Percentiles rank a stretch among this genome's conserved stretches.
phyloP scores from a whole-genome alignment of 2,797 vertebrate genomes.

The Megalops cyprinoides region DNA sequence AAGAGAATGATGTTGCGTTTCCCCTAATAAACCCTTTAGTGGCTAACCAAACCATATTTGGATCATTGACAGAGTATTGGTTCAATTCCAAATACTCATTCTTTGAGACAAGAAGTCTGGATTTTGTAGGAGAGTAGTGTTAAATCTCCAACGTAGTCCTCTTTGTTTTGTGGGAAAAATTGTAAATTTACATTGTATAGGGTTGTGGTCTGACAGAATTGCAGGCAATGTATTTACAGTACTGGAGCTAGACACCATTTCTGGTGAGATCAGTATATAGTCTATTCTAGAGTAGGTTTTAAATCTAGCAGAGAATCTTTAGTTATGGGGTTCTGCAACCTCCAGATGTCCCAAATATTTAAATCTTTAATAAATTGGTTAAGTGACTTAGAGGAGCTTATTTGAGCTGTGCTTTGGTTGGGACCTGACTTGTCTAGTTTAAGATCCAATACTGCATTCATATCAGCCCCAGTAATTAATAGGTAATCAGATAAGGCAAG shows the following conservation, averaged over 20 bases:
- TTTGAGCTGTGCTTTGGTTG: neutral
- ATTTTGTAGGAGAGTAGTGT: neutral
- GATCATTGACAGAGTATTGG: neutral
- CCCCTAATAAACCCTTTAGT: neutral
- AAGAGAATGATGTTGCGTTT: neutral
- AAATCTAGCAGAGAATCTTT: neutral
- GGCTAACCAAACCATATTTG: neutral
- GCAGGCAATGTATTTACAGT: neutral
- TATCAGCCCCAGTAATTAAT: constrained; percentile 38
- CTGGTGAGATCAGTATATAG: neutral
- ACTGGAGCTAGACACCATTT: neutral
- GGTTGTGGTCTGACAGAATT: neutral
- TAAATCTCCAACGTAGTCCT: no score
- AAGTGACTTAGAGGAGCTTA: neutral
- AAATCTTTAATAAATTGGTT: neutral
- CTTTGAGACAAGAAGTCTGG: neutral
- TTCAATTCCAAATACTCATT: constrained; percentile 5
- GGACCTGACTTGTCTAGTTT: neutral
- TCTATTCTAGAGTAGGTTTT: neutral
- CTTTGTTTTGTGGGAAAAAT: neutral
- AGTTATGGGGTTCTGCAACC: neutral
- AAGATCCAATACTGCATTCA: constrained; percentile 42
- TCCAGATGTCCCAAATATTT: neutral
- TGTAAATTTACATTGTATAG: neutral
- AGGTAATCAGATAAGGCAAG: no score